phyloP scores from a whole-genome alignment of 2,797 vertebrate species.

The Falco rusticolus region DNA sequence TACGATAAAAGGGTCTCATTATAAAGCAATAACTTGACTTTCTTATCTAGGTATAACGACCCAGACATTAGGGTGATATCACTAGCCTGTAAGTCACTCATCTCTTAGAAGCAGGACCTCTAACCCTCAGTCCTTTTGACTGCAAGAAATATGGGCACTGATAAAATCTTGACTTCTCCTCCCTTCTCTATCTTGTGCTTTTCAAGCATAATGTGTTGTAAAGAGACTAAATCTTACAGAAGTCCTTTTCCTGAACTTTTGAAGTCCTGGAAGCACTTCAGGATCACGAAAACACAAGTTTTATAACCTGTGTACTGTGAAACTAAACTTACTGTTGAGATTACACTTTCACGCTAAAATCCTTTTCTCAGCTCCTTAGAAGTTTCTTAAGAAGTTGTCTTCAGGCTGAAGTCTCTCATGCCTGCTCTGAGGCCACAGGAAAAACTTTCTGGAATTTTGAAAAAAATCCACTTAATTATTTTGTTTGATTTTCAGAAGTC shows the following conservation, averaged over 20 bases:
- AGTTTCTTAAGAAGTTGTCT: background rate
- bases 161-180: background rate
- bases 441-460: background rate
- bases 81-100: background rate
- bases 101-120: background rate
- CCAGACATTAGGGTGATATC: background rate
- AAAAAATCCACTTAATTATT: constrained; percentile 48
- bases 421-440: background rate
- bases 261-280: constrained; percentile 8
- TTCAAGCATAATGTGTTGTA: background rate
- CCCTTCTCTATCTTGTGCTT: background rate
- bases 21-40: background rate
- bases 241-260: background rate
- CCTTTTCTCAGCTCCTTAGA: background rate
- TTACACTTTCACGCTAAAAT: constrained; percentile 39
- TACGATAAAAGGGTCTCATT: background rate
- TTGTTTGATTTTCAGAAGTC: constrained; percentile 20
- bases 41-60: background rate
- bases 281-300: background rate
- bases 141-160: background rate
- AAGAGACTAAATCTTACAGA: background rate
- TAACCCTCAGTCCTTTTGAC: background rate
- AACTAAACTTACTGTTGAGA: constrained; percentile 8
- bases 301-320: background rate
- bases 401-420: constrained; percentile 7